Evolutionary conservation across 1,140 invertebrate genomes (phyloP), one percentile per base, ranked within the genome.

Genomic region (Nylanderia fulva): DNA sequence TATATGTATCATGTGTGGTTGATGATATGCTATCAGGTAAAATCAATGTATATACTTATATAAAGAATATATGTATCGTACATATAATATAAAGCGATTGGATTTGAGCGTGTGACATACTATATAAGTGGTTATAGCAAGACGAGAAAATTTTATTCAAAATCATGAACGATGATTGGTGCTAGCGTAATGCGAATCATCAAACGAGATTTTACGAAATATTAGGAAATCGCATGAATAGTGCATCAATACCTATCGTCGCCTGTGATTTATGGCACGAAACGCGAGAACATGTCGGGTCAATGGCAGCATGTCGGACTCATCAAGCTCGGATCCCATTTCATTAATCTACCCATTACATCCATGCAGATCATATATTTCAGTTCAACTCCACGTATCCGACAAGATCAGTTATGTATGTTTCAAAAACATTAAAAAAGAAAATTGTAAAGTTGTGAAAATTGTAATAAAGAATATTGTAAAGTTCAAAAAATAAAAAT

Each of bases 261-360:
- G 24, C 54, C 71, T 72, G 66, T 82, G 77, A 82, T 82, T 82
- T 82, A 82, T 82, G 77, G 66, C 52, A 82, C 77, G 66, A 82
- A 71, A 72, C 66, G 77, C 77, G 77, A 82, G 77, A 71, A 82
- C 77, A 82, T 82, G 77, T 72, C 52, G 77, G 77, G 54, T 82
- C 77, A 82, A 82, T 82, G 77, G 77, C 66, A 72, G 77, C 77
- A 82, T 82, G 77, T 82, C 77, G 77, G 77, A 72, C 66, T 82
- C 77, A 82, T 82, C 77, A 72, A 82, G 66, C 66, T 60, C 77
- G 77, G 54, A 72, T 82, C 77, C 77, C 77, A 82, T 82, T 82
- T 82, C 77, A 82, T 82, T 82, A 82, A 82, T 82, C 66, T 72
- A 82, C 66, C 66, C 39, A 82, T 82, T 82, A 82, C 77, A 82